phyloP scores from a whole-genome alignment of 2,888 invertebrate species.

The Tetragnatha montana region DNA sequence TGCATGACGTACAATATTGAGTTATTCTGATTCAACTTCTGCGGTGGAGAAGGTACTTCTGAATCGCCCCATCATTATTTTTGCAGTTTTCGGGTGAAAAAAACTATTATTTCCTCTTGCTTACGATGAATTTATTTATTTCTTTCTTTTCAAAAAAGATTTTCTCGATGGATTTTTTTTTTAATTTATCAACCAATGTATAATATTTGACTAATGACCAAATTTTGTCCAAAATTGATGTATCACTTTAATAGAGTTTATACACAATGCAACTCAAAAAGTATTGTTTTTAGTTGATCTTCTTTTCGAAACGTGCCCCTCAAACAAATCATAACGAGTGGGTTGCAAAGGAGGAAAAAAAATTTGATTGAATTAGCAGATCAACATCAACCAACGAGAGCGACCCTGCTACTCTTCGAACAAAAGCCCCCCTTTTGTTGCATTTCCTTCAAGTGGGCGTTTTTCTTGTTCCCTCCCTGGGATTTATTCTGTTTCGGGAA shows the following conservation, averaged over 20 bases:
- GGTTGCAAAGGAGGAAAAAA: neutral
- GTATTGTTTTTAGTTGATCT: neutral
- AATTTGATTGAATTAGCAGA: neutral
- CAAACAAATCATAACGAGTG: neutral
- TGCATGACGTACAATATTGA: neutral
- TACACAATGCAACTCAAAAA: too few relatives aligned
- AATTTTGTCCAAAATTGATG: neutral
- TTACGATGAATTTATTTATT: neutral
- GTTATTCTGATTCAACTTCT: neutral
- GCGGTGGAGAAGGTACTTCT: neutral
- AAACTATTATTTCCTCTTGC: neutral
- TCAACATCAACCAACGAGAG: neutral
- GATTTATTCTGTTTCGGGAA: neutral
- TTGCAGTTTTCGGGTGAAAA: neutral
- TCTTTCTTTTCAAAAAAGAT: neutral
- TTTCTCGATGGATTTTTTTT: neutral
- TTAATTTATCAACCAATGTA: neutral
- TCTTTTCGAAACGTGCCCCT: neutral
- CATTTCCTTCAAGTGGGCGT: neutral
- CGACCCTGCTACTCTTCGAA: neutral
- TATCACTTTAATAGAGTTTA: too few relatives aligned
- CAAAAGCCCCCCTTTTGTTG: neutral
- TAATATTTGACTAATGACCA: neutral
- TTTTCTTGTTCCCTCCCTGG: neutral
- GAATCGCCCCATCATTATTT: neutral